phyloP scores from a whole-genome alignment of 1,140 invertebrate genomes.

The Leptinotarsa lineolata region DNA sequence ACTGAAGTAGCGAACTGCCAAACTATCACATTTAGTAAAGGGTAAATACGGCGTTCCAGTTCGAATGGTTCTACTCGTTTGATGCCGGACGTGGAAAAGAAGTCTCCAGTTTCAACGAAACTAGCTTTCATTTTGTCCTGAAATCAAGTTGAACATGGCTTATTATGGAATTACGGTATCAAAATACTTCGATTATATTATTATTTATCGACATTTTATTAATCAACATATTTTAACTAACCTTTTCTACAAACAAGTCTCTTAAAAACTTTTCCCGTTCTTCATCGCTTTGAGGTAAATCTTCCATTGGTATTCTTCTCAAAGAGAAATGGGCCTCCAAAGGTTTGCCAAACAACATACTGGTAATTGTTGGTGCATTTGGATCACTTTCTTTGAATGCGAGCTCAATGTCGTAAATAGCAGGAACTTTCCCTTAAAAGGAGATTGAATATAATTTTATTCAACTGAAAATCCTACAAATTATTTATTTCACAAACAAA shows the following conservation, averaged over 20 bases:
- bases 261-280: conserved; percentile 81
- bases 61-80: conserved; percentile 63
- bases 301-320: conserved; percentile 78
- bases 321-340: conserved; percentile 79
- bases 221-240: conserved; percentile 53
- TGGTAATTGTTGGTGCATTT: conserved; percentile 77
- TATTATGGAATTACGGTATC: too few species aligned
- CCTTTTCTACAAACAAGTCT: conserved; percentile 79
- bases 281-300: conserved; percentile 79
- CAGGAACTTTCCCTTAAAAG: conserved; percentile 65
- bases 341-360: conserved; percentile 77
- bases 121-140: conserved; percentile 81
- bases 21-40: conserved; percentile 70
- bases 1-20: conserved; percentile 74
- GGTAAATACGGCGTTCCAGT: conserved; percentile 64
- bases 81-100: conserved; percentile 75
- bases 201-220: too few species aligned
- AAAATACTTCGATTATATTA: too few species aligned
- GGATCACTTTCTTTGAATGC: conserved; percentile 72
- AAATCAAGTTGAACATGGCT: not conserved
- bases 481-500: too few species aligned
- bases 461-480: too few species aligned
- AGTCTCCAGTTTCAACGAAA: conserved; percentile 81
- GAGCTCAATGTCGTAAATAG: conserved; percentile 85
- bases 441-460: not conserved